A percentile compares a stretch with the other conserved stretches of the same genome.
Conservation (phyloP, 2,888 invertebrate genomes). For the Dendrolimus houi region DNA sequence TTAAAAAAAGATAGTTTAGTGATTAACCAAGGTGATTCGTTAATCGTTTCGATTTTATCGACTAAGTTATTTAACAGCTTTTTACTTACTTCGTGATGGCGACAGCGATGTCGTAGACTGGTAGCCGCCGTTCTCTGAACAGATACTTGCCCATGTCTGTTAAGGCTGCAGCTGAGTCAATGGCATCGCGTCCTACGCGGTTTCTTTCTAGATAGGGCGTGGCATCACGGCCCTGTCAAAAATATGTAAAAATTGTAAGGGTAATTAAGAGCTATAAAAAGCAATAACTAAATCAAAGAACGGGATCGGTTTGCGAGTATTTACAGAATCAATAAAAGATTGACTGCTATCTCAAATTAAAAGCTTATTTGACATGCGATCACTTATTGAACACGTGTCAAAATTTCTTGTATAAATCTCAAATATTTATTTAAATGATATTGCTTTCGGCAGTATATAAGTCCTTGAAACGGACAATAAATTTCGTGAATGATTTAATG, state of each 20-base stretch:
- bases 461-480: neutral
- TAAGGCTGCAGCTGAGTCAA: conserved; percentile 95
- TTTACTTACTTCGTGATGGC: conserved; percentile 94
- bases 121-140: conserved; percentile 94
- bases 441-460: neutral
- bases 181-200: conserved; percentile 94
- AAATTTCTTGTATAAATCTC: neutral
- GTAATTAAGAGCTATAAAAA: too few species aligned
- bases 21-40: too few species aligned
- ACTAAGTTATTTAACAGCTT: neutral
- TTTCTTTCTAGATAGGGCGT: conserved; percentile 96
- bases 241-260: too few species aligned
- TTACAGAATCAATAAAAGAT: too few species aligned
- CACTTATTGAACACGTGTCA: neutral
- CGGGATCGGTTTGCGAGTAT: too few species aligned
- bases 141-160: conserved; percentile 98
- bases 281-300: too few species aligned
- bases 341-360: too few species aligned
- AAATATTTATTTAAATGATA: neutral
- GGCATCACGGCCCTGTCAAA: conserved; percentile 89
- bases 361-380: neutral
- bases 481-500: conserved; percentile 4
- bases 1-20: too few species aligned
- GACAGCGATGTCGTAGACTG: conserved; percentile 96
- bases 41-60: neutral